Base-by-base conservation (phyloP, 2,888 invertebrate genomes). In the Oligia strigilis region DNA sequence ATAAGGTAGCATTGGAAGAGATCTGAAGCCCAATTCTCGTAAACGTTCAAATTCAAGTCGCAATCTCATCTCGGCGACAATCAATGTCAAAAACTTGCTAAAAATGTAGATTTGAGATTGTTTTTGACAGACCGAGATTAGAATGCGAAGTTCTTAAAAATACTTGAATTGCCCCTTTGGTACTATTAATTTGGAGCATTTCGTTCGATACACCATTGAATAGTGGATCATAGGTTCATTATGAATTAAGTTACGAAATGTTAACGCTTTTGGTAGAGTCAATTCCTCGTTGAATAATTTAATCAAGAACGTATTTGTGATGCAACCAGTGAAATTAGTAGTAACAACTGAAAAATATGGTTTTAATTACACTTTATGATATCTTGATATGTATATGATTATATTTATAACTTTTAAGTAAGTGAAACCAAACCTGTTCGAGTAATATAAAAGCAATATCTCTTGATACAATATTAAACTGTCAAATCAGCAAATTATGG, bases 401-500 rank as follows among this genome's bases (percentile, higher is more conserved):
- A 83, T 67, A 62, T 58, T 70, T 60, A 60, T 55, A 75, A n/a
- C 49, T 62, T 49, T n/a, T 29, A 66, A 72, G 13, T 29, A 46
- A 83, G 14, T 69, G 40, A 64, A 46, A 69, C 46, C 55, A 36
- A 78, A 65, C 49, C 55, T 9, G 58, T 58, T 64, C 13, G n/a
- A 66, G 58, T 65, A 83, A 70, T 87, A 73, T 40, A 73, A 64
- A 78, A 83, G 75, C 75, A 64, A 83, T 83, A 87, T 73, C 23
- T 83, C 66, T 46, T 65, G 65, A 62, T 62, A 13, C n/a, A 75
- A 72, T 84, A 86, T 82, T 86, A 78, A 87, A 77, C 49, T 78
- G 84, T 70, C 78, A 83, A 75, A 77, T 72, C 49, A 75, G 49
- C 36, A 75, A 84, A 86, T 77, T 82, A 77, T 83, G 78, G 64